These are phyloP conservation scores for Lepidochitona cinerea DNA, from an alignment of 2,888 invertebrate genomes.

Conservation along the genomic window DNA sequence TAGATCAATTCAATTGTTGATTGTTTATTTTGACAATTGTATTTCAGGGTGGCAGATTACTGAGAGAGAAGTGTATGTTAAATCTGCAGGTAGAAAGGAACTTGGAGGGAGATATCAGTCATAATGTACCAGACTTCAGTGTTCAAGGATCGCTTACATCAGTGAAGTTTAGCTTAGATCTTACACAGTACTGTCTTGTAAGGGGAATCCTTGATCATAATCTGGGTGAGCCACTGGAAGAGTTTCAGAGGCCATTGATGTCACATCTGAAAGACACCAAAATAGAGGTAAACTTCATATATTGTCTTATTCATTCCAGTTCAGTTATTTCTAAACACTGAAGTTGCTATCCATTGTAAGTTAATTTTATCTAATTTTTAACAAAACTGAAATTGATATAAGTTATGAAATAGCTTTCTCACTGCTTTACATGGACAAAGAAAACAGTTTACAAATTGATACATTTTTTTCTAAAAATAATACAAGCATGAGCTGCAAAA, in stretches of 20 bases:
- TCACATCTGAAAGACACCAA: conserved; percentile 72
- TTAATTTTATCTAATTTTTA: too few relatives aligned
- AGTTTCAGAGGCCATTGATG: conserved; percentile 63
- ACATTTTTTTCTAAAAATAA: too few relatives aligned
- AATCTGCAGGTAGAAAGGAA: conserved; percentile 87
- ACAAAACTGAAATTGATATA: too few relatives aligned
- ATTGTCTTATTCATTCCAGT: too few relatives aligned
- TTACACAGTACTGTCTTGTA: conserved; percentile 88
- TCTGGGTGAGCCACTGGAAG: conserved; percentile 86
- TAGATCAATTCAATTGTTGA: too few relatives aligned
- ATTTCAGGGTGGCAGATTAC: conserved; percentile 64
- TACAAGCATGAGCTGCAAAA: too few relatives aligned
- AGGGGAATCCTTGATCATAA: conserved; percentile 90
- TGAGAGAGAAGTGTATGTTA: conserved; percentile 82
- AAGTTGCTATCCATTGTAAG: too few relatives aligned
- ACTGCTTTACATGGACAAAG: too few relatives aligned
- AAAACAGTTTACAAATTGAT: too few relatives aligned
- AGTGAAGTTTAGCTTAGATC: conserved; percentile 85
- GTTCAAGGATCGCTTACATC: conserved; percentile 89
- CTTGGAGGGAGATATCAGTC: conserved; percentile 77
- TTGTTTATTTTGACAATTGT: too few relatives aligned
- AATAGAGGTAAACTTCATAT: conserved; percentile 54
- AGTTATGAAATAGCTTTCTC: too few relatives aligned
- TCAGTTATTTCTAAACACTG: too few relatives aligned
- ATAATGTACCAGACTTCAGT: conserved; percentile 82